Evolutionary conservation across 2,888 invertebrate species (phyloP).

Genomic region (Camponotus fellah): DNA sequence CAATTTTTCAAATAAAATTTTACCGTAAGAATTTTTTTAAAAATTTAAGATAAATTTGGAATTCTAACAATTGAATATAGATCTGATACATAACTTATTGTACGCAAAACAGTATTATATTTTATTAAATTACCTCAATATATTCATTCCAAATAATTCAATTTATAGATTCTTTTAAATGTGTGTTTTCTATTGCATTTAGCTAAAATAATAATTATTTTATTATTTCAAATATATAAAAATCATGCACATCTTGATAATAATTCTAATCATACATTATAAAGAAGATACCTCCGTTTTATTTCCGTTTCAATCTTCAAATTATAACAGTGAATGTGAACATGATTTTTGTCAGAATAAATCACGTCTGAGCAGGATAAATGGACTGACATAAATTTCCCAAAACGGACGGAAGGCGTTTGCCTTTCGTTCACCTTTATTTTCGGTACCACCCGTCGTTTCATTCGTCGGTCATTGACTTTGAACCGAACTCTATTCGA

Average conservation of each 20-base stretch:
- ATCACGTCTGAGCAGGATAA: neutral
- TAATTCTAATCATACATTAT: neutral
- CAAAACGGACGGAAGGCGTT: neutral
- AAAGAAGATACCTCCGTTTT: neutral
- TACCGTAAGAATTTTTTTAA: neutral
- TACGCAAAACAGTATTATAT: neutral
- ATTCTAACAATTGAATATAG: neutral
- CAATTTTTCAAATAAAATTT: neutral
- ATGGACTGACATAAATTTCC: conserved; percentile 16
- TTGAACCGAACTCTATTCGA: conserved; percentile 34
- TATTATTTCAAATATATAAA: neutral
- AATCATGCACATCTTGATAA: neutral
- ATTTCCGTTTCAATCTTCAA: neutral
- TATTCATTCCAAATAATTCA: neutral
- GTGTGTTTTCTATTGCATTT: neutral
- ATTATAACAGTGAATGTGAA: too few relatives aligned
- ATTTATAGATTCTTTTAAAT: neutral
- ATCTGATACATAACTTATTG: neutral
- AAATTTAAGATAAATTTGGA: too few relatives aligned
- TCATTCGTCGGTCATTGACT: conserved; percentile 38
- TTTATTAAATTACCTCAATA: neutral
- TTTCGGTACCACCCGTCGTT: conserved; percentile 35
- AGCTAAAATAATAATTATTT: neutral
- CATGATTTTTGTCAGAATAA: conserved; percentile 1
- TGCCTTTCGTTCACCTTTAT: conserved; percentile 24